phyloP scores from a whole-genome alignment of 2,113 vertebrate genomes.

The Mormyrus iriodes region DNA sequence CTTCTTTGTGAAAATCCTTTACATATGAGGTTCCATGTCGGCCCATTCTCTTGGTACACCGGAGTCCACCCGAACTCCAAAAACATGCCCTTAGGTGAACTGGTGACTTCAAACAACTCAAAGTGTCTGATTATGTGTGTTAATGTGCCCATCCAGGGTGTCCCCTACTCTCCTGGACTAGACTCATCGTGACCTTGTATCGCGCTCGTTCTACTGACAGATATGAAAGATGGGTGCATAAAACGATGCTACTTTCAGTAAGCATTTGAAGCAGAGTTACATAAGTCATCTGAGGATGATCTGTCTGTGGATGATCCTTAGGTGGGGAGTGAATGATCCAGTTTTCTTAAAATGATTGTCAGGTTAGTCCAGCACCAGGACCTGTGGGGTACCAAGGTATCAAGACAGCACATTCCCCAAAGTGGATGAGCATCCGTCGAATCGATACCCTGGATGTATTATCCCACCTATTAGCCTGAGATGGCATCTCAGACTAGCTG shows the following conservation, averaged over 20 bases:
- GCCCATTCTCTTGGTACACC: no score
- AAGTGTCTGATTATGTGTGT: background rate
- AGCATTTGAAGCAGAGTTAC: no score
- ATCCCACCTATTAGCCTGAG: background rate
- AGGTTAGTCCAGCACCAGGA: background rate
- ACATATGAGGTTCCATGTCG: no score
- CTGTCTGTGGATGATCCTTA: background rate
- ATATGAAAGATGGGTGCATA: background rate
- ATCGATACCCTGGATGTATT: slow-evolving; percentile 22
- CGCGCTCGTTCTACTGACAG: no score
- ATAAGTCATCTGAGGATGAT: no score
- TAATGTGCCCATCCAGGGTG: background rate
- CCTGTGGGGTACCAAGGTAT: background rate
- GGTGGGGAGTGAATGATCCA: background rate
- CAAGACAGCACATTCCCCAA: slow-evolving; percentile 4
- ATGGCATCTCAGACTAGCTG: background rate
- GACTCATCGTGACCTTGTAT: background rate
- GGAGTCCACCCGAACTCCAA: no score
- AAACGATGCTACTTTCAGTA: no score
- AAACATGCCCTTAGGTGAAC: no score
- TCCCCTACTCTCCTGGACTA: background rate
- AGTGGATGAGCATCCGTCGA: background rate
- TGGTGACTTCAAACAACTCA: background rate
- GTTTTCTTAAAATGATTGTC: background rate
- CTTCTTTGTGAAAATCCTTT: no score